Evolutionary conservation across 2,888 invertebrate genomes (phyloP), one percentile per base, ranked within the genome.

Genomic region (Sphaerophoria taeniata): DNA sequence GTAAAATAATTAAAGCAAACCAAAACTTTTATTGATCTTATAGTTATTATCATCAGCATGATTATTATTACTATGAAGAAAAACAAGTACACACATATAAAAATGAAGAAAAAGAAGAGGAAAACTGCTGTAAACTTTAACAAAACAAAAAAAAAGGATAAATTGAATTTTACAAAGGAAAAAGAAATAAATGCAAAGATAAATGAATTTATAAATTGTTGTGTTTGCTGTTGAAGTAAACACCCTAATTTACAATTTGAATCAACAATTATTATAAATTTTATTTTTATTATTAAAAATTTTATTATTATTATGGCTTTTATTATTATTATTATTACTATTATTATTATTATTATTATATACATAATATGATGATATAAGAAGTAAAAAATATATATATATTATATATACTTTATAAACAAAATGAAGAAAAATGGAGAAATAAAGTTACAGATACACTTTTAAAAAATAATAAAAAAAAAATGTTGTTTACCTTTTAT

Each of bases 181-280:
- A 87, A 87, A 11, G 86, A 86, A 87, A 87, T 81, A 76, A 73
- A 73, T 80, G 81, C 24, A 24, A 78, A 87, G 87, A 88, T 88
- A 87, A 85, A 89, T 88, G 88, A 87, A 87, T 87, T 87, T 87
- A 87, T 87, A 81, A 87, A 80, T 87, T 88, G 87, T 88, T 88
- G 88, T 88, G 87, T 88, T 87, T 88, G 82, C 88, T 88, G 87
- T 87, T 88, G 87, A 88, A 87, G 87, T 87, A 87, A 87, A 87
- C 87, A 87, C 87, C 87, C 87, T 87, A 87, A 88, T 87, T 88
- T 87, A 88, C 87, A 87, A 79, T 77, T 76, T 77, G 56, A 70
- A 81, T 76, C 72, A 80, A 80, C 63, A 75, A 84, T 72, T 84
- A 79, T 75, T 74, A 78, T 56, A 75, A 84, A 67, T 84, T 75